phyloP scores from a whole-genome alignment of 2,888 invertebrate genomes.

The Pammene fasciana region DNA sequence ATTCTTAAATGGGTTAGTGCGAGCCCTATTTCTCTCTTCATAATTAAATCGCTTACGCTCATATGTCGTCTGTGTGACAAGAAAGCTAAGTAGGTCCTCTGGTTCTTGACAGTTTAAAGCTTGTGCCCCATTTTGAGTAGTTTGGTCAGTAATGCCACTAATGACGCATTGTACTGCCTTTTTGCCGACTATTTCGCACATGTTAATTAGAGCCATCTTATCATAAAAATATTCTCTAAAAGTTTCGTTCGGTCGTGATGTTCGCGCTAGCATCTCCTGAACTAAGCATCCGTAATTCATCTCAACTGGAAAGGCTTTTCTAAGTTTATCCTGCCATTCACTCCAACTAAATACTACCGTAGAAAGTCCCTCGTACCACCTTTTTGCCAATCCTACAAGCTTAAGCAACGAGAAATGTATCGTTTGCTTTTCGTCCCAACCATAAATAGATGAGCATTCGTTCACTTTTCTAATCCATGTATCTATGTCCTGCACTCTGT shows the following conservation, averaged over 20 bases:
- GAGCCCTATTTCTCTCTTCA: background rate
- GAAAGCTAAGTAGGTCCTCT: too few relatives aligned
- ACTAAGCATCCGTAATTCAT: constrained; percentile 45
- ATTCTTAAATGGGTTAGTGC: background rate
- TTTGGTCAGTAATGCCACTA: constrained; percentile 39
- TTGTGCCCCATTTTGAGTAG: constrained; percentile 24
- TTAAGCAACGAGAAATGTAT: constrained; percentile 31
- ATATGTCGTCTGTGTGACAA: too few relatives aligned
- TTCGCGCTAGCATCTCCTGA: constrained; percentile 36
- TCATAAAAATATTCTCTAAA: constrained; percentile 45
- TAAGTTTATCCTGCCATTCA: constrained; percentile 46
- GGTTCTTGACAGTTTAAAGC: constrained; percentile 17
- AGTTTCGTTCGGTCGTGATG: constrained; percentile 36
- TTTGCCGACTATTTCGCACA: constrained; percentile 44
- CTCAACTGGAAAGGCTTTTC: constrained; percentile 43
- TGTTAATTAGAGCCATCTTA: constrained; percentile 41
- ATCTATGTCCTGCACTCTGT: background rate
- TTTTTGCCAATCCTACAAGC: constrained; percentile 45
- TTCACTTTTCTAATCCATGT: constrained; percentile 44
- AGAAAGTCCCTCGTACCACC: constrained; percentile 39
- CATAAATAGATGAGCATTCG: constrained; percentile 42
- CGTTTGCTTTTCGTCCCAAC: constrained; percentile 43
- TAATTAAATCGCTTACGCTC: too few relatives aligned
- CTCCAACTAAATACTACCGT: constrained; percentile 42
- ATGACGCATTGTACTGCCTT: constrained; percentile 48